Base-by-base conservation (phyloP, 2,113 vertebrate genomes). In the Erythrocebus patas region DNA sequence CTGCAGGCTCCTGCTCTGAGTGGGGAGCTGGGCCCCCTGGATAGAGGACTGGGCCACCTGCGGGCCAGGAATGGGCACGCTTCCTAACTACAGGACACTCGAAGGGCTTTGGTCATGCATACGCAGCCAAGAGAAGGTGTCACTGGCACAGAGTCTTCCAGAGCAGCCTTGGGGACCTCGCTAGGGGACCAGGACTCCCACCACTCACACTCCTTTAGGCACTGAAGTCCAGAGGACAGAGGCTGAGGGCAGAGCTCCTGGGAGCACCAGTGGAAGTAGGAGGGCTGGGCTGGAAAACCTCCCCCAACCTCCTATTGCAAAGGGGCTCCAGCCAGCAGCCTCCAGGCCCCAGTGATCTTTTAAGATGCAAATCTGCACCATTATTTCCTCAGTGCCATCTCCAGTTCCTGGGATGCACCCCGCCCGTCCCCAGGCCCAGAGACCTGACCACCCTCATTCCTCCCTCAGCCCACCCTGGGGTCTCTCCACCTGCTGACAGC, bases 141-240 rank as follows among this genome's bases (percentile, higher is more conserved):
- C 81, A 5, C 48, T 12, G 6, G 30, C 73, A 7, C 80, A 8
- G 40, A 2, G 5, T 2, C 10, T 30, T 61, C 64, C 48, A 1
- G 25, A 57, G 0, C 45, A 0, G 0, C 1, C 8, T 5, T 1
- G 48, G 61, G 0, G 43, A 55, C 45, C 40, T 40, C 3, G 0
- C 35, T 2, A 17, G 25, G 43, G 2, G 2, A 13, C 30, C 10
- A 9, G 73, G 23, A 55, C 20, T 66, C 64, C 66, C 40, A 12
- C 27, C 25, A 23, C 22, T 22, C n/a, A 14, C 3, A 0, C 20
- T 14, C 72, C 50, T 17, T 82, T 17, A 20, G 12, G 16, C n/a
- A 3, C 17, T 5, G 10, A 11, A 35, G 48, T 3, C 14, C 11
- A 1, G 38, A 43, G 79, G 79, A 13, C 84, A 22, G 17, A 78